Percentiles rank a stretch among this genome's conserved stretches.
Evolutionary conservation across 2,113 vertebrate species (phyloP).

Genomic region (Bubo blakistoni): DNA sequence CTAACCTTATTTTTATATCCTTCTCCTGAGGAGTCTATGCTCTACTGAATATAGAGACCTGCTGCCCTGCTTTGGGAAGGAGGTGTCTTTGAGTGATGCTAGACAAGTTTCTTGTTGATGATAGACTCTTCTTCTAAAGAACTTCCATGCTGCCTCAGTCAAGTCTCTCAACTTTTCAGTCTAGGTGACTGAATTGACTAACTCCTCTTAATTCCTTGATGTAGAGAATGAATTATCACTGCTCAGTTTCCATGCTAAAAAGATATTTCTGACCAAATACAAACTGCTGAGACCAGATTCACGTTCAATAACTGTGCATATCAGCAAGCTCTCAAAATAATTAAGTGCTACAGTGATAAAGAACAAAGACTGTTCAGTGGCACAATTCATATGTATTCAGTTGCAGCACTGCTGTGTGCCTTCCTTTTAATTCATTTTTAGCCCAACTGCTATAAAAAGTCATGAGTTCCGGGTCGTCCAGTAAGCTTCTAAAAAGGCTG

Average conservation of each 20-base stretch:
- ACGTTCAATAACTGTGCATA: not conserved
- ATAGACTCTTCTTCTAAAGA: not conserved
- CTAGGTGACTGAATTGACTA: not conserved
- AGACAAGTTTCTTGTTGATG: not conserved
- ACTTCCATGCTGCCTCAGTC: not conserved
- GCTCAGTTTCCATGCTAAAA: not conserved
- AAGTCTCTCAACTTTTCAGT: not conserved
- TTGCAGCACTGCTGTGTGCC: not conserved
- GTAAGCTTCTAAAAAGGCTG: not conserved
- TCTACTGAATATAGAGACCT: not conserved
- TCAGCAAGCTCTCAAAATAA: constrained; percentile 19
- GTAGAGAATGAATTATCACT: not conserved
- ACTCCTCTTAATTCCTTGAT: not conserved
- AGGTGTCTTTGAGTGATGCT: not conserved
- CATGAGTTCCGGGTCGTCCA: not conserved
- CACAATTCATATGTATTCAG: not conserved
- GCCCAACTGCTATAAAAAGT: not conserved
- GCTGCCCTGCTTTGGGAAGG: not conserved
- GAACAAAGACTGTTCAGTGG: not conserved
- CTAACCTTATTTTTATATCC: not conserved
- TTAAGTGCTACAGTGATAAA: constrained; percentile 13
- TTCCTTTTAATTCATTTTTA: not conserved
- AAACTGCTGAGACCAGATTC: not conserved
- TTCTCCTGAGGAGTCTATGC: not conserved
- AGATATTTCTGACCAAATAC: not conserved